phyloP scores from a whole-genome alignment of 2,888 invertebrate genomes.

The Drosophila tripunctata region DNA sequence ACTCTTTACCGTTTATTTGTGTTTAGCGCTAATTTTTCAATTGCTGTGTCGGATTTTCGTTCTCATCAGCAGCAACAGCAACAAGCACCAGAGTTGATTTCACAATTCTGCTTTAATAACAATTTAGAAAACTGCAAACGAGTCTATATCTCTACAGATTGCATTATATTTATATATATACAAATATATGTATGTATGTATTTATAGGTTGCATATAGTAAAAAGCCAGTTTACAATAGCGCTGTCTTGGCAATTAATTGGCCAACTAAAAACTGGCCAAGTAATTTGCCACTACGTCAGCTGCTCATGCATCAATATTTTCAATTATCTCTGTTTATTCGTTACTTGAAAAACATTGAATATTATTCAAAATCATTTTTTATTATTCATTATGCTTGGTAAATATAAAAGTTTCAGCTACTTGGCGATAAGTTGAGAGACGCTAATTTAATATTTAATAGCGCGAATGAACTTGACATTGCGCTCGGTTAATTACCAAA shows the following conservation, averaged over 20 bases:
- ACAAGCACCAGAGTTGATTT: constrained; percentile 48
- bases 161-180: constrained; percentile 18
- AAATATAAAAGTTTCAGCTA: constrained; percentile 4
- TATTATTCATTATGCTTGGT: constrained; percentile 24
- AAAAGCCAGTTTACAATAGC: constrained; percentile 11
- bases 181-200: constrained; percentile 20
- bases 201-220: constrained; percentile 16
- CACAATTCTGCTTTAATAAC: constrained; percentile 53
- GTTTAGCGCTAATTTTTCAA: constrained; percentile 66
- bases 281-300: constrained; percentile 24
- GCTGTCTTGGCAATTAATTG: constrained; percentile 28
- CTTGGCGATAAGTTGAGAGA: constrained; percentile 46
- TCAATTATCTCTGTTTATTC: constrained; percentile 23
- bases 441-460: constrained; percentile 53
- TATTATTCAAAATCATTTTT: constrained; percentile 1
- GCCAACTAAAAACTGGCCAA: constrained; percentile 11
- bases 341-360: constrained; percentile 3
- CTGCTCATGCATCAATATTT: constrained; percentile 2
- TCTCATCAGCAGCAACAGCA: constrained; percentile 52
- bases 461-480: constrained; percentile 64
- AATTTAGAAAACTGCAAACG: constrained; percentile 71
- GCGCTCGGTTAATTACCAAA: constrained; percentile 52
- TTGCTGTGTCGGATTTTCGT: constrained; percentile 69
- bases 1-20: constrained; percentile 22
- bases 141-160: constrained; percentile 19